phyloP scores from a whole-genome alignment of 1,140 invertebrate species.

The Drosophila sucinea region DNA sequence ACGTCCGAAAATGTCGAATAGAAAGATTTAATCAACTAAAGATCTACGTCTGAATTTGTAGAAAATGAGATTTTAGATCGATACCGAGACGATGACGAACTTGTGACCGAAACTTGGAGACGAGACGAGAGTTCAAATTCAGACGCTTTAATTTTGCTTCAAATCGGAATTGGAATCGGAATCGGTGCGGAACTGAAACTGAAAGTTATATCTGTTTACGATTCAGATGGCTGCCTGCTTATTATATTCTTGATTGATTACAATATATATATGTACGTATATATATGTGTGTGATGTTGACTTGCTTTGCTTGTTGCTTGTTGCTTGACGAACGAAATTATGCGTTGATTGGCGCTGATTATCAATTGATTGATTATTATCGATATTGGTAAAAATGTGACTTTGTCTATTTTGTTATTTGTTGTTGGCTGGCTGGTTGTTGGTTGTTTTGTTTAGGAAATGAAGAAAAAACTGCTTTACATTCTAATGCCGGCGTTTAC shows the following conservation, averaged over 20 bases:
- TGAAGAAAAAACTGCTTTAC: slow-evolving; percentile 71
- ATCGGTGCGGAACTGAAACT: slow-evolving; percentile 64
- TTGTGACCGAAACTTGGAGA: slow-evolving; percentile 69
- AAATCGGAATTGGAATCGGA: slow-evolving; percentile 55
- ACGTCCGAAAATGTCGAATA: slow-evolving; percentile 73
- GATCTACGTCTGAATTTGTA: slow-evolving; percentile 81
- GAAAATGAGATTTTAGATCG: slow-evolving; percentile 59
- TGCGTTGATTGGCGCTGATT: slow-evolving; percentile 49
- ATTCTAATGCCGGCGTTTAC: slow-evolving; percentile 74
- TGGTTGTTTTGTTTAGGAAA: slow-evolving; percentile 63
- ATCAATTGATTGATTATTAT: slow-evolving; percentile 36
- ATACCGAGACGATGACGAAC: slow-evolving; percentile 61
- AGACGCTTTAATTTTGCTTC: slow-evolving; percentile 79
- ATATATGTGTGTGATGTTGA: slow-evolving; percentile 32
- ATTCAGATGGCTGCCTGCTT: slow-evolving; percentile 50
- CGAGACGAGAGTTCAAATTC: slow-evolving; percentile 75
- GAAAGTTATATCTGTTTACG: slow-evolving; percentile 49
- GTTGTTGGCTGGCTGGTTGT: slow-evolving; percentile 80
- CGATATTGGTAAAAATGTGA: slow-evolving; percentile 71
- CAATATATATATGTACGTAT: slow-evolving; percentile 24
- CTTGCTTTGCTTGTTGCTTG: slow-evolving; percentile 51
- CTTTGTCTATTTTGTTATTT: slow-evolving; percentile 79
- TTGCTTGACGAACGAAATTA: slow-evolving; percentile 70
- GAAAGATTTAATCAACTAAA: slow-evolving; percentile 64
- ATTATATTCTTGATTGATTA: slow-evolving; percentile 37